Base-by-base conservation (phyloP, 2,888 invertebrate species). In the Drosophila sordidula region DNA sequence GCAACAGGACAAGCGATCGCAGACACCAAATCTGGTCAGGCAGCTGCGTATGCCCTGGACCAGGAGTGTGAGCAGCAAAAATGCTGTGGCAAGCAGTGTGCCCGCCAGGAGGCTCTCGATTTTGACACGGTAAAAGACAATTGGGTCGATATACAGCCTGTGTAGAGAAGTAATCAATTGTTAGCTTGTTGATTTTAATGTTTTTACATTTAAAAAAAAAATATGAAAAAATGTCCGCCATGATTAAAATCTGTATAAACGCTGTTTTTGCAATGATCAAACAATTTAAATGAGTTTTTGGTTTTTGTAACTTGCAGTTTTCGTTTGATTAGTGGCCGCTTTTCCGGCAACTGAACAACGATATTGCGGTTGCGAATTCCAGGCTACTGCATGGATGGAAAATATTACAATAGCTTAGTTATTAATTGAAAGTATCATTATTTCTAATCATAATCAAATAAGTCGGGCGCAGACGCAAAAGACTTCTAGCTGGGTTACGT, bases 51-150 rank as follows among this genome's bases (percentile, higher is more conserved):
- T 92, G 32, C 96, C 94, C 90, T 97, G 97, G 63, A 97, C 94
- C 65, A 97, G 91, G 42, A 98, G 93, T 2, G 98, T 98, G 45
- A 97, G 90, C 55, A 95, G 93, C 54, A 98, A 93, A 92, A 98
- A 98, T 41, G 94, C 95, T 32, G 95, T 95, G 26, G 98, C 97
- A 82, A 96, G 95, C 34, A 95, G 94, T 22, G 95, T 94, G 29
- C 98, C 98, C 63, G 97, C 95, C 52, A 97, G 91, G 71, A 98
- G 94, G 91, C 98, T 98, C 87, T 95, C 94, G 72, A 98, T 95
- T 92, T 97, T 96, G 54, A 98, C 95, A 80, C 95, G 95, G 89
- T 95, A 95, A 93, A 97, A 95, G 64, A 97, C 95, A 87, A 95
- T 94, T 16, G 98, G 97, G 92, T 98, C 97, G 90, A 98, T 95